phyloP scores from a whole-genome alignment of 2,113 vertebrate genomes.

The Nerophis lumbriciformis region DNA sequence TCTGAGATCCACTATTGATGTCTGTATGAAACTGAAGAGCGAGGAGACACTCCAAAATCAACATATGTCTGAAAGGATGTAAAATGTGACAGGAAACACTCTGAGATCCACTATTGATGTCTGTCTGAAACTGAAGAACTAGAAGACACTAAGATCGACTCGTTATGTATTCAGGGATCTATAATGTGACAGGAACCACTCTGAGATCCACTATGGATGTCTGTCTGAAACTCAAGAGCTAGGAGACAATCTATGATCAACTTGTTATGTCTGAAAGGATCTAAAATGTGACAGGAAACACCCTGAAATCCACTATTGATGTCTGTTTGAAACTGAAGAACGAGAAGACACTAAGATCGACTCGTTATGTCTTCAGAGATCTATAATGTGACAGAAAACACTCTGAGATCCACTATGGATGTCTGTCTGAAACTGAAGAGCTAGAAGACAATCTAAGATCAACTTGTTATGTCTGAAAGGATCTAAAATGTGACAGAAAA shows the following conservation, averaged over 20 bases:
- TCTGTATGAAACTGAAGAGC: not conserved
- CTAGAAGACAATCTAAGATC: too few relatives aligned
- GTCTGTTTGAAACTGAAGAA: not conserved
- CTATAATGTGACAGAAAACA: not conserved
- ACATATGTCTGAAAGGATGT: not conserved
- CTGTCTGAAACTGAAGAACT: not conserved
- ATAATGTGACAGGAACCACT: not conserved
- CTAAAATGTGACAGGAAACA: too few relatives aligned
- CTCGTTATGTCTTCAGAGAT: not conserved
- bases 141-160: not conserved
- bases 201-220: not conserved
- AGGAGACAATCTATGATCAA: too few relatives aligned
- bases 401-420: not conserved
- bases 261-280: too few relatives aligned
- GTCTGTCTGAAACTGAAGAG: not conserved
- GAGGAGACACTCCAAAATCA: not conserved
- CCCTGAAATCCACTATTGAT: not conserved
- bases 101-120: not conserved
- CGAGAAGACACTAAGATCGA: not conserved
- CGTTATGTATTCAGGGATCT: not conserved
- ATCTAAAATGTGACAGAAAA: not conserved
- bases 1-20: not conserved
- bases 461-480: not conserved
- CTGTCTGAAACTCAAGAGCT: not conserved
- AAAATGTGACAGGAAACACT: not conserved